Evolutionary conservation across 2,797 vertebrate genomes (phyloP), one percentile per base, ranked within the genome.

Genomic region (Leptodactylus fallax): DNA sequence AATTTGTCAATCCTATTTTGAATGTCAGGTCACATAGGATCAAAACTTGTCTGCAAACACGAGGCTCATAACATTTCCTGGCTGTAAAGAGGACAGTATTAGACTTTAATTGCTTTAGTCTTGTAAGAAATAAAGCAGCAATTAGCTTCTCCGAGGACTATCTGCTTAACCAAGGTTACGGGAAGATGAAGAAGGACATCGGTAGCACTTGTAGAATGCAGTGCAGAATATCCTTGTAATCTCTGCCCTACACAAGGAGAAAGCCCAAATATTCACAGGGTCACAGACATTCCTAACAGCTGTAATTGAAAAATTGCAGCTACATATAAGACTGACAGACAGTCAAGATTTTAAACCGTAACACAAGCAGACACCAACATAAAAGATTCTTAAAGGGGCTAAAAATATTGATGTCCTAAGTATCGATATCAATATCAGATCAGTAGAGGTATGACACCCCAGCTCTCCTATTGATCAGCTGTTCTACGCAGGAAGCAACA

Each of bases 301-400:
- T n/a, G n/a, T n/a, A 94, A 94, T 93, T 93, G 92, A 91, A 72
- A 61, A 90, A 87, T 87, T 77, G 86, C 91, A 91, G 83, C 87
- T 81, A 87, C 27, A 85, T 85, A 90, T 78, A 58, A 53, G 8
- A 58, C 3, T 21, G 1, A 67, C 23, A 77, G 12, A 27, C 1
- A 17, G 19, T 45, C 17, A 53, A 49, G 51, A 76, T 14, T 13
- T 4, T 1, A 36, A 36, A 6, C n/a, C 7, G 10, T 1, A 12
- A 51, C 2, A 21, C 6, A 69, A 69, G 6, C 0, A 27, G 13
- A 7, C 1, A 69, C 12, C 11, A 10, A 23, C 63, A 67, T 67
- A 10, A 17, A 36, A 69, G 67, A 36, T 69, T 36, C 67, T 27
- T 25, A 14, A 8, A 27, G 14, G 36, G 27, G 67, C 25, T 13